Percentiles rank a stretch among this genome's conserved stretches.
These are phyloP conservation scores for Dynastes tityus DNA, from an alignment of 2,888 invertebrate genomes.

Conservation along the genomic window DNA sequence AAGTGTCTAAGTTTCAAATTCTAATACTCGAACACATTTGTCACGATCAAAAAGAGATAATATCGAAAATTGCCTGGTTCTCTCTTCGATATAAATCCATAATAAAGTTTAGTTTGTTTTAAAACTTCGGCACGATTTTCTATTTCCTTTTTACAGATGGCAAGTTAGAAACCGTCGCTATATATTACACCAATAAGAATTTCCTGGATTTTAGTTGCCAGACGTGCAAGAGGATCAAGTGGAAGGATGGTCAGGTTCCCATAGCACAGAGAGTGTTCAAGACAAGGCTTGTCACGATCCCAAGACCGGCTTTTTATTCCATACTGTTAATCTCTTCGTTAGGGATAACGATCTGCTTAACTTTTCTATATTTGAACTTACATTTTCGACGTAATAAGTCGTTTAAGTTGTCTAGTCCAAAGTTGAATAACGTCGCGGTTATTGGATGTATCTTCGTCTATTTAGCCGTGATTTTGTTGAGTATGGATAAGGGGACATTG, in stretches of 20 bases:
- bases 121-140: no score
- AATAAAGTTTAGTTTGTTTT: no score
- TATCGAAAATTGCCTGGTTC: no score
- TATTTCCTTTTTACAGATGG: slow-evolving; percentile 73
- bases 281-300: slow-evolving; percentile 83
- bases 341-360: slow-evolving; percentile 83
- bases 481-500: slow-evolving; percentile 87
- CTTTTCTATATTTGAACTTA: slow-evolving; percentile 87
- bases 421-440: slow-evolving; percentile 92
- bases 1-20: no score
- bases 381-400: slow-evolving; percentile 88
- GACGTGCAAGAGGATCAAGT: slow-evolving; percentile 78
- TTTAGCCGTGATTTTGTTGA: slow-evolving; percentile 88
- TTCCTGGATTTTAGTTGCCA: slow-evolving; percentile 80
- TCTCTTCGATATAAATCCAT: no score
- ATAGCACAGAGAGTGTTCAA: slow-evolving; percentile 85
- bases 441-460: slow-evolving; percentile 94
- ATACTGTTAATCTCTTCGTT: slow-evolving; percentile 82
- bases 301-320: slow-evolving; percentile 82
- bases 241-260: slow-evolving; percentile 87
- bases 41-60: no score
- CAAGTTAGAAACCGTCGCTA: slow-evolving; percentile 81
- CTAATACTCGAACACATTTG: no score
- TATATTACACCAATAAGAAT: slow-evolving; percentile 79
- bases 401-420: slow-evolving; percentile 93